Conservation (phyloP, 2,888 invertebrate species). For the Erebia epiphron region DNA sequence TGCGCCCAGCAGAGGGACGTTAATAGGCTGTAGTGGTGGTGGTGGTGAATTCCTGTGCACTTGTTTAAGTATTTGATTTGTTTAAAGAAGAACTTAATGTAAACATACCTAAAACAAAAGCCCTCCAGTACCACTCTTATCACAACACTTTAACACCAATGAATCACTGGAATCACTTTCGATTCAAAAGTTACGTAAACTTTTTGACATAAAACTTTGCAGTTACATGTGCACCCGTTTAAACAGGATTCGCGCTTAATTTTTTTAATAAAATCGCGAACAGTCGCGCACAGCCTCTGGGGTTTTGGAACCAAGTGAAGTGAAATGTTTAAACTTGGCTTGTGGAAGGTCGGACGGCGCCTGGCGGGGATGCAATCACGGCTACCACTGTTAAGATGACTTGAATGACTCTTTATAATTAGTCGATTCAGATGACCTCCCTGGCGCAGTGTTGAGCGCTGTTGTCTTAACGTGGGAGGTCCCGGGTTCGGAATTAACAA, state of each 20-base stretch:
- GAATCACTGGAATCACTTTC: slow-evolving; percentile 16
- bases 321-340: slow-evolving; percentile 67
- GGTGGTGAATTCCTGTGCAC: too few species aligned
- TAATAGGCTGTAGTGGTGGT: too few species aligned
- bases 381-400: not conserved
- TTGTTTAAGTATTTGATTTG: not conserved
- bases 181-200: slow-evolving; percentile 19
- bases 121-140: not conserved
- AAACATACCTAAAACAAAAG: slow-evolving; percentile 22
- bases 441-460: too few species aligned
- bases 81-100: not conserved
- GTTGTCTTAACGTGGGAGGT: too few species aligned
- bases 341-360: slow-evolving; percentile 53
- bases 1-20: too few species aligned
- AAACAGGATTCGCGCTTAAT: slow-evolving; percentile 7
- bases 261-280: slow-evolving; percentile 13
- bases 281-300: slow-evolving; percentile 43
- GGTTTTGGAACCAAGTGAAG: slow-evolving; percentile 65
- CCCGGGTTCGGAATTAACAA: too few species aligned
- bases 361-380: slow-evolving; percentile 27
- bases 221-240: not conserved
- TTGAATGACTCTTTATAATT: not conserved
- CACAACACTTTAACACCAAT: slow-evolving; percentile 20
- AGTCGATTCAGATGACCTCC: too few species aligned
- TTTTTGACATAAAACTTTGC: slow-evolving; percentile 17